phyloP scores from a whole-genome alignment of 2,797 vertebrate genomes.

The Emydoidea blandingii region DNA sequence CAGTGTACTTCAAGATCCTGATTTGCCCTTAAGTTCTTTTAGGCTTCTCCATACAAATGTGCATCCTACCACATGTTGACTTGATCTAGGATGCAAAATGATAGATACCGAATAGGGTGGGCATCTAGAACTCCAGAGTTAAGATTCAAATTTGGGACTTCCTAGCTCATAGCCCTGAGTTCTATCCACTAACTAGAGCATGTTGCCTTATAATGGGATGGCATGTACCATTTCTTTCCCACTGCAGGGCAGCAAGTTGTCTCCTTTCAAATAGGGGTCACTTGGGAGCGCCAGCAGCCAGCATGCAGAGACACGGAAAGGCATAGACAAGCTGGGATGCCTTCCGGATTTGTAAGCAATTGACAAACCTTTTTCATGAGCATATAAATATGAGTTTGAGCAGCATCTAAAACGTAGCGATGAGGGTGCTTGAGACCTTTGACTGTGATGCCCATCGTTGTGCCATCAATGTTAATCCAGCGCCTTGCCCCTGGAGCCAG shows the following conservation, averaged over 20 bases:
- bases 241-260: constrained; percentile 7
- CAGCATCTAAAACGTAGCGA: constrained; percentile 95
- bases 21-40: too few relatives aligned
- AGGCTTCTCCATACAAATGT: too few relatives aligned
- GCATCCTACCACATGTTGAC: background rate
- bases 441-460: constrained; percentile 97
- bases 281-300: constrained; percentile 19
- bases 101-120: background rate
- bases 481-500: constrained; percentile 94
- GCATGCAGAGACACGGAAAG: background rate
- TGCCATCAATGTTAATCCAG: constrained; percentile 99
- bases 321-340: background rate
- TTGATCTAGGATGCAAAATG: background rate
- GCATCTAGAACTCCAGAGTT: background rate
- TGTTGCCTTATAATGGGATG: background rate
- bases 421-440: constrained; percentile 94
- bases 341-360: constrained; percentile 34
- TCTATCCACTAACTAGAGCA: background rate
- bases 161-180: background rate
- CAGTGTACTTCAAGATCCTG: background rate
- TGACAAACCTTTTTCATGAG: constrained; percentile 97
- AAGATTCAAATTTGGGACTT: background rate
- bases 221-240: background rate
- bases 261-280: constrained; percentile 29
- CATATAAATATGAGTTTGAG: constrained; percentile 99